Base-by-base conservation (phyloP, 2,113 vertebrate species). In the Myrmophylax atrothorax region DNA sequence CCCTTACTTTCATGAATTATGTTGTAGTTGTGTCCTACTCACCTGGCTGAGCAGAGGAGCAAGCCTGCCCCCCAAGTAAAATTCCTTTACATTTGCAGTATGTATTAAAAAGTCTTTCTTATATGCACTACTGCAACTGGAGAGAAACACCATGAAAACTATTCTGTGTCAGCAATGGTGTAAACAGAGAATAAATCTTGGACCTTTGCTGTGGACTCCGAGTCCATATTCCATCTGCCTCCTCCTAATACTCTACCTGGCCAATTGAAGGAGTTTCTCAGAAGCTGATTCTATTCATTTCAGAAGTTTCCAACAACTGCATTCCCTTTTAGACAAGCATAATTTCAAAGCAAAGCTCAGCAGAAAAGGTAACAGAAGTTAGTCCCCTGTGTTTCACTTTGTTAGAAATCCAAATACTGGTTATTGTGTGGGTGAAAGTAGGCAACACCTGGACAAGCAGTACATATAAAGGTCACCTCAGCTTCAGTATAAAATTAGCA, bases 401-500 rank as follows among this genome's bases (percentile, higher is more conserved):
- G 70, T 72, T 56, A 82, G 64, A 88, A 93, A 78, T 49, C 14
- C 56, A 92, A 62, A 38, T 40, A 67, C 8, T 40, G 23, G 18
- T 80, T 62, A 56, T 18, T 55, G 17, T 1, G 3, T 55, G 56
- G 66, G 44, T 70, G 18, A 81, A 86, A 78, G 59, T 28, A 59
- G 42, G 50, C 25, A 87, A 67, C 77, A 95, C 83, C 92, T 94
- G 76, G 40, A 84, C 70, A 90, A 84, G 50, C 25, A 40, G 81
- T 60, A 78, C 38, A 40, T 33, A 14, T 28, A 95, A 95, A 94
- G 91, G 87, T 94, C 84, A 94, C 53, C 76, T 88, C 89, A 89
- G 88, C 60, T 75, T 86, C 75, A 24, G 64, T 60, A 44, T 11
- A 81, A 86, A 92, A 89, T 91, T 92, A 94, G 60, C 73, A 90